Base-by-base conservation (phyloP, 2,113 vertebrate genomes). In the Psophia crepitans region DNA sequence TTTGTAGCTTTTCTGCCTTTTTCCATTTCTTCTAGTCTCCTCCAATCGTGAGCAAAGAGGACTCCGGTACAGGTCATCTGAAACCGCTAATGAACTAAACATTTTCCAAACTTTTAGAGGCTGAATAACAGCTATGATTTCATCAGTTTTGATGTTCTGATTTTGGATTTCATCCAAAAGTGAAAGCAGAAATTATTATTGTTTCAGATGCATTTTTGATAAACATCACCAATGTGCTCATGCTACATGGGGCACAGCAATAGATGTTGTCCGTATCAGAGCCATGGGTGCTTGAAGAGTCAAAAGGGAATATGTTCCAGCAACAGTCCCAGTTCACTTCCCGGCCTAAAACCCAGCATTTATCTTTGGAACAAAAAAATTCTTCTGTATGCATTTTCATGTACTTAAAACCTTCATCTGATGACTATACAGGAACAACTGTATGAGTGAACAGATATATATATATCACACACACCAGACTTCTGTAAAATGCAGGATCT, bases 151-250 rank as follows among this genome's bases (percentile, higher is more conserved):
- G 44, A 35, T 49, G 24, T 57, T 33, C 32, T 61, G 8, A 5
- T 12, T 65, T 93, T 88, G 41, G 61, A 83, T 74, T 92, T 61
- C 46, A 85, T 39, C 12, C 48, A 63, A 53, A 85, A 92, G 30
- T 8, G 7, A 43, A 75, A 79, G n/a, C 9, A 93, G 73, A 94
- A 89, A 57, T 70, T 17, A 48, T 5, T 2, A n/a, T 64, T 76
- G 30, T 86, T 90, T 58, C 66, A 66, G 27, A 64, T 51, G 19
- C 21, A n/a, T 43, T 53, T 95, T 64, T 84, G 39, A 73, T 79
- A 91, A 91, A 79, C 65, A 90, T 24, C 12, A 4, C 24, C 87
- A 79, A 22, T 32, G 21, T 74, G 5, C 32, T 92, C 54, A 20
- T 57, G 49, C 30, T 90, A 39, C 19, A 6, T 48, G 33, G 57